phyloP scores from a whole-genome alignment of 2,888 invertebrate genomes.

The Cheilosia soror region DNA sequence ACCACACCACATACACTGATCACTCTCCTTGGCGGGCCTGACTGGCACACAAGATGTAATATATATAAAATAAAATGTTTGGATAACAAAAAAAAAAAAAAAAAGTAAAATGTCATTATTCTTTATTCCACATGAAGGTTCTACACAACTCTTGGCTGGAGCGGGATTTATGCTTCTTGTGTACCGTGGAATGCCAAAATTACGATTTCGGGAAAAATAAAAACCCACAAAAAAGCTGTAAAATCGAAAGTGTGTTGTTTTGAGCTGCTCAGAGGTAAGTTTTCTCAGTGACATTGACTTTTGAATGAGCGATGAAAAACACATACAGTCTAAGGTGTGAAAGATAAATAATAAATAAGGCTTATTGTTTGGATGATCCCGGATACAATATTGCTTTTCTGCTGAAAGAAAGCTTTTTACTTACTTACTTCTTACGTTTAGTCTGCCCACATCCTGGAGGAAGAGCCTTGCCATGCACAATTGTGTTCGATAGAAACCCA shows the following conservation, averaged over 20 bases:
- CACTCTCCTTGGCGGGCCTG: slow-evolving; percentile 35
- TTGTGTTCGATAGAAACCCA: too few relatives aligned
- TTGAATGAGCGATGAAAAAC: too few relatives aligned
- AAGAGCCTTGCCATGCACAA: too few relatives aligned
- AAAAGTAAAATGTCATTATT: slow-evolving; percentile 53
- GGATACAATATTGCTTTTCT: too few relatives aligned
- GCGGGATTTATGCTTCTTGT: slow-evolving; percentile 58
- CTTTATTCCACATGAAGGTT: slow-evolving; percentile 56
- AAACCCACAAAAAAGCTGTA: slow-evolving; percentile 12
- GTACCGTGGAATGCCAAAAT: slow-evolving; percentile 61
- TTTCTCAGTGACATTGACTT: too few relatives aligned
- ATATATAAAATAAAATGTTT: slow-evolving; percentile 61
- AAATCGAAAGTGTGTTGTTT: slow-evolving; percentile 54
- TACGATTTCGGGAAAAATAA: slow-evolving; percentile 22
- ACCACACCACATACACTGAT: slow-evolving; percentile 24
- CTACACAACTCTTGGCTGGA: slow-evolving; percentile 6
- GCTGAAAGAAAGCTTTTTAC: too few relatives aligned
- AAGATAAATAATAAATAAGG: too few relatives aligned
- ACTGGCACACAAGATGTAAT: slow-evolving; percentile 61
- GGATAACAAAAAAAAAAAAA: slow-evolving; percentile 55
- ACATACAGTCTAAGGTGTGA: too few relatives aligned
- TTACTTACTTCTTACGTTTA: too few relatives aligned
- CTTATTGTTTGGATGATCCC: too few relatives aligned
- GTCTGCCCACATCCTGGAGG: too few relatives aligned
- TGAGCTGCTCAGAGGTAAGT: too few relatives aligned